Evolutionary conservation across 2,797 vertebrate genomes (phyloP).

Genomic region (Manis crassicaudata): DNA sequence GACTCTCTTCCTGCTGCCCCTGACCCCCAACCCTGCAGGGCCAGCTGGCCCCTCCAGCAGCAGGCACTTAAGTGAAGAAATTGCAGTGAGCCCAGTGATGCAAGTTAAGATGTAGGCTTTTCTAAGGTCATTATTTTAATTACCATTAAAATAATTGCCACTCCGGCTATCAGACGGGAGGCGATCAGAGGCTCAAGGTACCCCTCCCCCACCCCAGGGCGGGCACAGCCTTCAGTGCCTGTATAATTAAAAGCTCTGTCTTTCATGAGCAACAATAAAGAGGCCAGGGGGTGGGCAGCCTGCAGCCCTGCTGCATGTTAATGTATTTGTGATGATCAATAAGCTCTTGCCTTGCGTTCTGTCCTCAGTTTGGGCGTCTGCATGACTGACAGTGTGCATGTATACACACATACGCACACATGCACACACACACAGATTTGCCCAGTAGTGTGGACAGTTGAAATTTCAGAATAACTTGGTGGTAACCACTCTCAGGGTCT

Average conservation of each 20-base stretch:
- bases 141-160: constrained; percentile 89
- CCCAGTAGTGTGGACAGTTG: background rate
- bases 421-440: background rate
- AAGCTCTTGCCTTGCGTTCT: constrained; percentile 67
- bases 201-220: constrained; percentile 83
- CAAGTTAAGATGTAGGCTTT: constrained; percentile 68
- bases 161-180: constrained; percentile 83
- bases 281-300: constrained; percentile 83
- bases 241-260: constrained; percentile 88
- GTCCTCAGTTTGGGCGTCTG: constrained; percentile 67
- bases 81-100: background rate
- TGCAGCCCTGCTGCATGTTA: constrained; percentile 81
- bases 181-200: constrained; percentile 85
- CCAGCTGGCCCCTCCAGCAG: background rate
- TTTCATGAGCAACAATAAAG: constrained; percentile 87
- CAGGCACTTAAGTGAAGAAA: constrained; percentile 66
- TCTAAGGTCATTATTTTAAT: constrained; percentile 85
- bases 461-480: background rate
- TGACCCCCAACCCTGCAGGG: background rate
- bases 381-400: constrained; percentile 46
- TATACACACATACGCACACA: rapidly evolving
- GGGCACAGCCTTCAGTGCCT: constrained; percentile 83
- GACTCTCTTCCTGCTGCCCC: background rate
- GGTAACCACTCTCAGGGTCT: background rate
- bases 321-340: constrained; percentile 84